These are phyloP conservation scores for Epicampocera succincta DNA, from an alignment of 2,888 invertebrate species.

Conservation along the genomic window DNA sequence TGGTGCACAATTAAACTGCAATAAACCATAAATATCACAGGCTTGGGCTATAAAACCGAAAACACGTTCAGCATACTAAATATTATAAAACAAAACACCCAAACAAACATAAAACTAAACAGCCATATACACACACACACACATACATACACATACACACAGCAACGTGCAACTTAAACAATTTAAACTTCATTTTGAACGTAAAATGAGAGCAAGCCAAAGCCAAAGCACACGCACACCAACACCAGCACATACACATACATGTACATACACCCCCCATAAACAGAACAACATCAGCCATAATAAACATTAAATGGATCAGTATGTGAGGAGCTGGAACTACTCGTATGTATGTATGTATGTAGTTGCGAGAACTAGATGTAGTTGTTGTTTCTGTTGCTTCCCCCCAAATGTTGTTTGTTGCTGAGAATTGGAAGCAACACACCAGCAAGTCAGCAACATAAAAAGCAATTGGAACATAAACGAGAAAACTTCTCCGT, in stretches of 20 bases:
- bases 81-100: slow-evolving; percentile 29
- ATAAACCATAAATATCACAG: slow-evolving; percentile 68
- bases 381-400: slow-evolving; percentile 19
- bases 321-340: slow-evolving; percentile 47
- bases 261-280: slow-evolving; percentile 15
- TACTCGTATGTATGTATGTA: no score
- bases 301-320: slow-evolving; percentile 36
- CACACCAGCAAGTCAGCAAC: slow-evolving; percentile 11
- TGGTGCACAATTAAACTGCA: slow-evolving; percentile 70
- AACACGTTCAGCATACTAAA: slow-evolving; percentile 69
- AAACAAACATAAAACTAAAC: slow-evolving; percentile 15
- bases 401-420: slow-evolving; percentile 50
- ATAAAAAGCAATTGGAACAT: slow-evolving; percentile 45
- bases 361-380: slow-evolving; percentile 48
- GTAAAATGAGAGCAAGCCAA: slow-evolving; percentile 31
- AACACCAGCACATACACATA: slow-evolving; percentile 22
- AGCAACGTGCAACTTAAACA: neutral
- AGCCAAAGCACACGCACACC: slow-evolving; percentile 23
- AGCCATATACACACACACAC: slow-evolving; percentile 1
- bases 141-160: neutral
- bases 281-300: slow-evolving; percentile 3
- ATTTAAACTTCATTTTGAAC: slow-evolving; percentile 44
- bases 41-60: slow-evolving; percentile 66
- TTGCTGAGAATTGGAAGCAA: slow-evolving; percentile 54
- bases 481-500: slow-evolving; percentile 41